Evolutionary conservation across 1,140 invertebrate genomes (phyloP), one percentile per base, ranked within the genome.

Genomic region (Belonocnema kinseyi): DNA sequence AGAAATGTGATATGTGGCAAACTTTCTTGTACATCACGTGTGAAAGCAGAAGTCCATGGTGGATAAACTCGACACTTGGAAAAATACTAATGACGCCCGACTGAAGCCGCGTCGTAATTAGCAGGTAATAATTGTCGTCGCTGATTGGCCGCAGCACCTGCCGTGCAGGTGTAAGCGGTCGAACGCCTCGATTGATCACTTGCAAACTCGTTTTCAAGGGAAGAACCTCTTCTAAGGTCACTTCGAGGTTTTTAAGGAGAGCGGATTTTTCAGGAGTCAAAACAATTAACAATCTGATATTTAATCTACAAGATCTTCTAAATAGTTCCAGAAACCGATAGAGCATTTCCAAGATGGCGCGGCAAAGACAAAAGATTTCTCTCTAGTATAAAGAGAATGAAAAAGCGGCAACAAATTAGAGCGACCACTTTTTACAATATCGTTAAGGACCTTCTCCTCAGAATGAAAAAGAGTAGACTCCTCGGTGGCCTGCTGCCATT

Each of bases 101-200:
- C 78, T 76, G 78, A 72, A 56, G 78, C 75, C 73, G 61, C 75
- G 72, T 79, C 74, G 76, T 76, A 85, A 86, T 86, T 86, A 85
- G 82, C 73, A 73, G 80, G 76, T 80, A 82, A 85, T 86, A 82
- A 85, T 85, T 81, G 82, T 86, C 84, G 78, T 77, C 78, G 79
- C 56, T 66, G 83, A 85, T 81, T 66, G 75, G 71, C 33, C 56
- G 53, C 66, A 79, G 81, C 86, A 87, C 84, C 87, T 88, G 86
- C 81, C 77, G 72, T 70, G 84, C 87, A 86, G 86, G 87, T 88
- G 86, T 79, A 79, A 74, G 76, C 79, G 84, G 84, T 82, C 76
- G 79, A 26, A 66, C 70, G 75, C 75, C 78, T 83, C 73, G 75
- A 80, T 83, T 73, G 76, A 80, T 80, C 79, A 77, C 50, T 79